phyloP scores from a whole-genome alignment of 2,113 vertebrate genomes.

The Paedocypris sp. region DNA sequence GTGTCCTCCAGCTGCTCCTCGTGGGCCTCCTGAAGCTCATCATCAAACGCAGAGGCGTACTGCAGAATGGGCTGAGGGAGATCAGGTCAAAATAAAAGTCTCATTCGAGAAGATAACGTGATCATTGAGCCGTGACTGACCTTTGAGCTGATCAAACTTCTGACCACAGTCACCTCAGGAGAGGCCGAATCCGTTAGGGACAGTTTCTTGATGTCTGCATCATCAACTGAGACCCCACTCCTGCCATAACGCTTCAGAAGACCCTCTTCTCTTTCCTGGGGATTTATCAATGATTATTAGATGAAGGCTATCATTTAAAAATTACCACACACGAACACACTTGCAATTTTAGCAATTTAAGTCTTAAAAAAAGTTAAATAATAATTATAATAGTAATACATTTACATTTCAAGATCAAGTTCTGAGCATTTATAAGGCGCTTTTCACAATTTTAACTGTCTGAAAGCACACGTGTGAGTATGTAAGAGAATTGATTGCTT shows the following conservation, averaged over 20 bases:
- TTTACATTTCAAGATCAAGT: too few relatives aligned
- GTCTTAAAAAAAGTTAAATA: too few relatives aligned
- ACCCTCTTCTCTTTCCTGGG: slow-evolving; percentile 72
- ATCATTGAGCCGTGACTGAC: slow-evolving; percentile 28
- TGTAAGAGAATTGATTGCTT: too few relatives aligned
- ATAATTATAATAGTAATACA: too few relatives aligned
- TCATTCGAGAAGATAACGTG: too few relatives aligned
- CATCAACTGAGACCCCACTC: slow-evolving; percentile 29
- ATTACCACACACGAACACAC: too few relatives aligned
- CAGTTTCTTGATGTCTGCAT: slow-evolving; percentile 60
- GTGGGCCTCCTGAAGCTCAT: slow-evolving; percentile 61
- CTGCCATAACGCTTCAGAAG: slow-evolving; percentile 49
- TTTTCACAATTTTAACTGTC: too few relatives aligned
- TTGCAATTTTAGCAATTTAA: too few relatives aligned
- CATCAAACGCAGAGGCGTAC: slow-evolving; percentile 83
- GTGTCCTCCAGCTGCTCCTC: slow-evolving; percentile 45
- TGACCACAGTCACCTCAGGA: slow-evolving; percentile 52
- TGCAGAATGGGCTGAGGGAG: slow-evolving; percentile 63
- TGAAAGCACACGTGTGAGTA: too few relatives aligned
- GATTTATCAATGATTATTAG: neutral
- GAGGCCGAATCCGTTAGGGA: slow-evolving; percentile 58
- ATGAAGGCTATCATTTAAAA: neutral
- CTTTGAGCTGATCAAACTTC: slow-evolving; percentile 43
- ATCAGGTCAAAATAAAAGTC: neutral
- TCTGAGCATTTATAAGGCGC: too few relatives aligned